Evolutionary conservation across 1,140 invertebrate species (phyloP).

Genomic region (Drosophila rufa): DNA sequence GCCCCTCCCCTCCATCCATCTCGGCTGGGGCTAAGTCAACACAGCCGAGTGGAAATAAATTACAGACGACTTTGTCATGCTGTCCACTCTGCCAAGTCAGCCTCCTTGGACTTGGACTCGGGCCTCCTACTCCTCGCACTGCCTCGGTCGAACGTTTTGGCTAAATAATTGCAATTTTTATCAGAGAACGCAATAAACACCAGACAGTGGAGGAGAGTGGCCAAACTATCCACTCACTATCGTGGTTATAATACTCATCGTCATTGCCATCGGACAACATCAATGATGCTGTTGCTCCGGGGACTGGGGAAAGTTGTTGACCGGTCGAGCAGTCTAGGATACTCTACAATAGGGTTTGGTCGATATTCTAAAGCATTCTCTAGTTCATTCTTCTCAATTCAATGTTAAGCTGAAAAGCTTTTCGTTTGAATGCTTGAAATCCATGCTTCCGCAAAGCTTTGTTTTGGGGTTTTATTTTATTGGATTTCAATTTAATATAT

Average conservation of each 20-base stretch:
- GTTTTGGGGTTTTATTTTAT: no score
- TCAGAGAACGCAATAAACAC: slow-evolving; percentile 73
- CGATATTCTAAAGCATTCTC: neutral
- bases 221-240: slow-evolving; percentile 45
- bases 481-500: no score
- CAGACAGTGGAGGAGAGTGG: slow-evolving; percentile 46
- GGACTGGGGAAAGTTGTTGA: slow-evolving; percentile 42
- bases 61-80: slow-evolving; percentile 78
- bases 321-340: neutral
- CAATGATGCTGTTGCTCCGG: slow-evolving; percentile 45
- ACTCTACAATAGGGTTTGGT: neutral
- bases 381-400: neutral
- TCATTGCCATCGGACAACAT: slow-evolving; percentile 57
- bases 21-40: slow-evolving; percentile 56
- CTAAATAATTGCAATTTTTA: slow-evolving; percentile 83
- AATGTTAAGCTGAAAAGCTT: no score
- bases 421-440: no score
- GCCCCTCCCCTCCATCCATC: slow-evolving; percentile 15
- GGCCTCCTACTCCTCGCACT: slow-evolving; percentile 8
- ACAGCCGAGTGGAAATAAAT: slow-evolving; percentile 70
- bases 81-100: slow-evolving; percentile 55
- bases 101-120: slow-evolving; percentile 20
- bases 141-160: slow-evolving; percentile 51
- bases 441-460: no score
- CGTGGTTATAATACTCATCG: slow-evolving; percentile 75